These are phyloP conservation scores for Labeo rohita DNA, from an alignment of 2,113 vertebrate species.

Conservation along the genomic window DNA sequence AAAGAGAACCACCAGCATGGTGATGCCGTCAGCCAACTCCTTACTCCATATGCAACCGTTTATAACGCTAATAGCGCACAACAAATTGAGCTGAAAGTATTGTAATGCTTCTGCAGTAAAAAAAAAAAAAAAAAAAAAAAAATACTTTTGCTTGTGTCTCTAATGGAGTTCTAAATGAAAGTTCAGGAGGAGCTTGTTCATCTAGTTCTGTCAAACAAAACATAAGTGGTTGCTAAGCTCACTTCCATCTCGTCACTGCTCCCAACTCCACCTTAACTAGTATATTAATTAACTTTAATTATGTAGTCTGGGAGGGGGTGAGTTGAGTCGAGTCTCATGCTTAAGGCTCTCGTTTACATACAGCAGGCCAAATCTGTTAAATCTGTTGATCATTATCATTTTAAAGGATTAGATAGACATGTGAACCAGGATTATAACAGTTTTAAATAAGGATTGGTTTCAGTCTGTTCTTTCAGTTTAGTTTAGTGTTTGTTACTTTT, in stretches of 20 bases:
- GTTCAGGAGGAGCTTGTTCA: background rate
- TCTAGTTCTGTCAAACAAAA: background rate
- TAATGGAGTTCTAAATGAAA: background rate
- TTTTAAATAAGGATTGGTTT: background rate
- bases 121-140: background rate
- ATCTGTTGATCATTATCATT: background rate
- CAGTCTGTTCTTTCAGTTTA: background rate
- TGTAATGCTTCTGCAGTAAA: background rate
- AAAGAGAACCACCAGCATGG: conserved; percentile 39
- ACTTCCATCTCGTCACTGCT: background rate
- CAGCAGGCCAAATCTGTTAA: background rate
- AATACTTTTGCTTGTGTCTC: too few species aligned
- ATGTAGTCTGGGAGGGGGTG: background rate
- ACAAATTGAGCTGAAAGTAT: background rate
- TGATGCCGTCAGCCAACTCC: conserved; percentile 10
- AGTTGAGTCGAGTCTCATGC: background rate
- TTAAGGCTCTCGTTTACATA: background rate
- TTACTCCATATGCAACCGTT: conserved; percentile 43
- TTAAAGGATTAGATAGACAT: background rate
- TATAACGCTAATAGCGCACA: background rate
- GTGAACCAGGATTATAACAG: background rate
- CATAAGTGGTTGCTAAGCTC: background rate
- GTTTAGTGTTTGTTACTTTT: background rate
- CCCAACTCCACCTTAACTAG: background rate
- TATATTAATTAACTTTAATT: background rate